These are phyloP conservation scores for Drosophila lacicola DNA, from an alignment of 2,888 invertebrate genomes.

Conservation along the genomic window DNA sequence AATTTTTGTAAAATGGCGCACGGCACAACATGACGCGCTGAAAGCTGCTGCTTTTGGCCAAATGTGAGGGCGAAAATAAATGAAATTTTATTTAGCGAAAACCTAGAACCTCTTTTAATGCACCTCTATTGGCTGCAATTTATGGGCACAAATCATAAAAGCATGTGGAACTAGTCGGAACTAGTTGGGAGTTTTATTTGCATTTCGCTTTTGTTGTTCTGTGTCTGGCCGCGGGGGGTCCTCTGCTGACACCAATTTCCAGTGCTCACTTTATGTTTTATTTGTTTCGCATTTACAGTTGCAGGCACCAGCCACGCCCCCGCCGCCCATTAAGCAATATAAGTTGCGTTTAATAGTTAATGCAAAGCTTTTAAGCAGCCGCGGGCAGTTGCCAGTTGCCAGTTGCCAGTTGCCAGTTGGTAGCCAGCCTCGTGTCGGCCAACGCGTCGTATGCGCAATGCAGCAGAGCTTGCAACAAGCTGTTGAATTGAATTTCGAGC, in stretches of 20 bases:
- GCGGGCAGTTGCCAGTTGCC: constrained; percentile 38
- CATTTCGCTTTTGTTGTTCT: constrained; percentile 27
- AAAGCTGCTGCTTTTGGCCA: constrained; percentile 18
- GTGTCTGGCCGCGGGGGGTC: constrained; percentile 46
- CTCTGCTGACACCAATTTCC: constrained; percentile 68
- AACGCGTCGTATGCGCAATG: constrained; percentile 62
- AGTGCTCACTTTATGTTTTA: constrained; percentile 47
- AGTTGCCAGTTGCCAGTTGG: constrained; percentile 33
- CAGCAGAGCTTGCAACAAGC: constrained; percentile 34
- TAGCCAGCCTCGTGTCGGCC: neutral
- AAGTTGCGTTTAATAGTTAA: constrained; percentile 79
- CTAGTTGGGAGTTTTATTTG: constrained; percentile 48
- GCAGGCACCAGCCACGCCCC: neutral
- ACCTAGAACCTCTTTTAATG: constrained; percentile 7
- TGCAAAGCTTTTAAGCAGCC: constrained; percentile 80
- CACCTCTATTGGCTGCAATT: constrained; percentile 44
- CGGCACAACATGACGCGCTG: constrained; percentile 35
- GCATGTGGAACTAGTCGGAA: constrained; percentile 10
- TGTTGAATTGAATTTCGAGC: constrained; percentile 63
- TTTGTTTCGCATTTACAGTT: constrained; percentile 54
- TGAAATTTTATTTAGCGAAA: constrained; percentile 66
- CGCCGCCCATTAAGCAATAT: constrained; percentile 67
- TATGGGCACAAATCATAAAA: constrained; percentile 58
- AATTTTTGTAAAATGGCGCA: constrained; percentile 46
- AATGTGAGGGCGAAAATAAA: constrained; percentile 35